Evolutionary conservation across 2,888 invertebrate species (phyloP).

Genomic region (Hemicrepidius hirtus): DNA sequence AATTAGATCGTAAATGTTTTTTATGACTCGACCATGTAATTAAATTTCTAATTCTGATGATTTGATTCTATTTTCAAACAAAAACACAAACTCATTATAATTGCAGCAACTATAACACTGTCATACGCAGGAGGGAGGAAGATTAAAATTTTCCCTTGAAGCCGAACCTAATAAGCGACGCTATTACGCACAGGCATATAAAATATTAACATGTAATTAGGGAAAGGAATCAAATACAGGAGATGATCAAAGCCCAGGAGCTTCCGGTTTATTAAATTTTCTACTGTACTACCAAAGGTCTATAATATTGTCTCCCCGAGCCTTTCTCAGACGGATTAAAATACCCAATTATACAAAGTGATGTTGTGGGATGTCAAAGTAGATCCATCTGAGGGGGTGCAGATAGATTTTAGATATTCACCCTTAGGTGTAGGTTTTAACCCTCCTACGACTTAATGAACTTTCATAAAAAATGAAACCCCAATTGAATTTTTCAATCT

Average conservation of each 20-base stretch:
- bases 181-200: conserved; percentile 28
- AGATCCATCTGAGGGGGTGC: conserved; percentile 25
- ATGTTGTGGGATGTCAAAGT: conserved; percentile 46
- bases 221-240: conserved; percentile 32
- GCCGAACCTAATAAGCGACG: conserved; percentile 32
- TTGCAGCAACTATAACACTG: conserved; percentile 8
- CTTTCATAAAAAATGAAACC: conserved; percentile 21
- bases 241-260: conserved; percentile 38
- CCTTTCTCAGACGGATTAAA: conserved; percentile 41
- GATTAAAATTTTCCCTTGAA: conserved; percentile 23
- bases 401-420: conserved; percentile 23
- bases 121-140: conserved; percentile 8
- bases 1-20: neutral
- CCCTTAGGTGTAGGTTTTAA: conserved; percentile 16
- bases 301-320: conserved; percentile 37
- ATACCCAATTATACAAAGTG: conserved; percentile 48
- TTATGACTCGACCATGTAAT: neutral
- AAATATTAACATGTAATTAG: conserved; percentile 43
- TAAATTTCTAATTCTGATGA: neutral
- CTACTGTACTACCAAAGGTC: conserved; percentile 36
- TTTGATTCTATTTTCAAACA: neutral
- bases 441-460: conserved; percentile 4
- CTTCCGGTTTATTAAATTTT: conserved; percentile 43
- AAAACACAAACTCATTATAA: neutral
- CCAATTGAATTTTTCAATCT: no score